A percentile compares a stretch with the other conserved stretches of the same genome.
Evolutionary conservation across 2,888 invertebrate genomes (phyloP).

Genomic region (Andricus curvator): DNA sequence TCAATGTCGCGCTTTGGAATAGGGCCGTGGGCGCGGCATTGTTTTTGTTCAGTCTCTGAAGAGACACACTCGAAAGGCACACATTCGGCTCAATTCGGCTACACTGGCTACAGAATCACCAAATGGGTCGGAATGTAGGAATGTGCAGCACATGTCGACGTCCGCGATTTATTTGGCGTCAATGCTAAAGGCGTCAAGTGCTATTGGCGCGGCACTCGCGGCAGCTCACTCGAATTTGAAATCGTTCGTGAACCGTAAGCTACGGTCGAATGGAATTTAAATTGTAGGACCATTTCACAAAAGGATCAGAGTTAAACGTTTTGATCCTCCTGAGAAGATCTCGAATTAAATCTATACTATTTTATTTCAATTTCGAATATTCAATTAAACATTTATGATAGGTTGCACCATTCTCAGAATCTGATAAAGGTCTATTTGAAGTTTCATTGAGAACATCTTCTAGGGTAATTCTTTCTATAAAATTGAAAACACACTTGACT

Average conservation of each 20-base stretch:
- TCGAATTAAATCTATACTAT: background rate
- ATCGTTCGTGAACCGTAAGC: slow-evolving; percentile 11
- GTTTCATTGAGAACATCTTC: too few species aligned
- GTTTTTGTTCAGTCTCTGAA: slow-evolving; percentile 51
- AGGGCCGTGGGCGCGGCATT: slow-evolving; percentile 44
- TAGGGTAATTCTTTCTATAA: too few species aligned
- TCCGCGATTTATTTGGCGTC: slow-evolving; percentile 61
- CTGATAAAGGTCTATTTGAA: too few species aligned
- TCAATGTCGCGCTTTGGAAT: slow-evolving; percentile 46
- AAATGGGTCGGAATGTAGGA: slow-evolving; percentile 62
- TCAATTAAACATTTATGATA: background rate
- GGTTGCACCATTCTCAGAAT: too few species aligned
- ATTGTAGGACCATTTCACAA: slow-evolving; percentile 1
- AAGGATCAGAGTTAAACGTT: background rate
- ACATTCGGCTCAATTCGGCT: slow-evolving; percentile 30
- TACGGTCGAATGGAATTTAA: slow-evolving; percentile 7
- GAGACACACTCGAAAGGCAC: slow-evolving; percentile 43
- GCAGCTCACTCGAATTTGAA: slow-evolving; percentile 19
- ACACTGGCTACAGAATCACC: slow-evolving; percentile 36
- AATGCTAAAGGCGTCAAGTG: slow-evolving; percentile 56
- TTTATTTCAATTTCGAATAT: background rate
- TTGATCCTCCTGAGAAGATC: background rate
- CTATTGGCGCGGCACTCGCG: slow-evolving; percentile 49
- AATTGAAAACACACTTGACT: too few species aligned
- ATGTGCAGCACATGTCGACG: slow-evolving; percentile 53